Percentiles rank a stretch among this genome's conserved stretches.
Evolutionary conservation across 2,888 invertebrate species (phyloP).

Genomic region (Orthonevra nobilis): DNA sequence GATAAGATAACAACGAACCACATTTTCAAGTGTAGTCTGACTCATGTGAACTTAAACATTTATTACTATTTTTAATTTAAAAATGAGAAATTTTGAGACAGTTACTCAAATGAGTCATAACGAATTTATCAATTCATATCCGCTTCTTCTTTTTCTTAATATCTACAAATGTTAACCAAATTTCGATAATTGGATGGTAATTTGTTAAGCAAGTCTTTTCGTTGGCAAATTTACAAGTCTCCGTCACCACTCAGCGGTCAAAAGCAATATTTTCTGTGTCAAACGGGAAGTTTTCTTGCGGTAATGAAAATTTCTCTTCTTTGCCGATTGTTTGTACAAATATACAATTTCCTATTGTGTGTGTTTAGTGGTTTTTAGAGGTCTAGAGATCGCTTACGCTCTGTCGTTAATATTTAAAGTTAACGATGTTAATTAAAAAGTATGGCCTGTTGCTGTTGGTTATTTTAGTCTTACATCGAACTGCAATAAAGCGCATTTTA

Average conservation of each 20-base stretch:
- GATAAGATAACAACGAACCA: constrained; percentile 44
- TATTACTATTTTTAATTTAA: too few relatives aligned
- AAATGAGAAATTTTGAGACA: too few relatives aligned
- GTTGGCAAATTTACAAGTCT: too few relatives aligned
- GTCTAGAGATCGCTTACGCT: background rate
- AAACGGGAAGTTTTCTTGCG: background rate
- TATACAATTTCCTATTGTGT: constrained; percentile 5
- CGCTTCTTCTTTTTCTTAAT: too few relatives aligned
- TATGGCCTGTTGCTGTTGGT: too few relatives aligned
- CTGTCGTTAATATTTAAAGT: constrained; percentile 4
- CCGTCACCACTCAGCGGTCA: background rate
- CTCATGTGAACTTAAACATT: background rate
- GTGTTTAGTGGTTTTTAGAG: background rate
- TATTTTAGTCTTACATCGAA: too few relatives aligned
- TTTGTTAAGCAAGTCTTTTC: too few relatives aligned
- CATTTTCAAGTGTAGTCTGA: constrained; percentile 20
- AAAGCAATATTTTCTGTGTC: background rate
- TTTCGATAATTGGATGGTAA: too few relatives aligned
- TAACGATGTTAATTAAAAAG: constrained; percentile 14
- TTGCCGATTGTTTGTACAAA: constrained; percentile 14
- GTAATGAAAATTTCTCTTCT: constrained; percentile 23
- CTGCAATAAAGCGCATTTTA: too few relatives aligned
- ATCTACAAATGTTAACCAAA: too few relatives aligned
- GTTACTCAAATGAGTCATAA: too few relatives aligned
- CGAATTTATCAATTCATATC: too few relatives aligned